Base-by-base conservation (phyloP, 2,113 vertebrate species). In the Myxocyprinus asiaticus region DNA sequence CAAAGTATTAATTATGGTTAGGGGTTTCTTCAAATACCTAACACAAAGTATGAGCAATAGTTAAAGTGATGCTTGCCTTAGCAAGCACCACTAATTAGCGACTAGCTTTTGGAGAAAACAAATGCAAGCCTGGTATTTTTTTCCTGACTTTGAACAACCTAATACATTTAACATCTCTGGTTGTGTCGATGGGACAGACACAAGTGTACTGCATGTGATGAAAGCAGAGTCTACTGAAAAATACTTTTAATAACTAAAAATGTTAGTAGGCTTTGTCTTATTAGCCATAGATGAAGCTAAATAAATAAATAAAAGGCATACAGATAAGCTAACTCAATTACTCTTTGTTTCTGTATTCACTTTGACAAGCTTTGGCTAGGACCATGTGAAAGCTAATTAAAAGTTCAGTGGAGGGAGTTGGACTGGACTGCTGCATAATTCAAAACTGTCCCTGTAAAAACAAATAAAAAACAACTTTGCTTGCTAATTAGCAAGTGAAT, bases 321-420 rank as follows among this genome's bases (percentile, higher is more conserved):
- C 22, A 55, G 73, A 76, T 65, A 76, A 65, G 48, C 47, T 48
- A 56, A 45, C 64, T 71, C 64, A 67, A 75, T 75, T 80, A 74
- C 4, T 3, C 43, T 42, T 64, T 61, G 17, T 66, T 70, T 51
- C 58, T 75, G 64, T 12, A 67, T 75, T 67, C 79, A 80, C 55
- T 67, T 62, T 80, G 69, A 79, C 61, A 73, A 47, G 43, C 33
- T 73, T 63, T 71, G 62, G 51, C 15, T 3, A 42, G 67, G 65
- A 43, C 10, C 44, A 59, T n/a, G 22, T 58, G 55, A 53, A 59
- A 66, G 79, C 65, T 67, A 80, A 73, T 62, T 67, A 67, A 74
- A 51, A 74, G 70, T 74, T 70, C 47, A 53, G 47, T 63, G 12
- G 33, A 56, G 17, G 48, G 76, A 67, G 51, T 63, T 71, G 33